A percentile compares a stretch with the other conserved stretches of the same genome.
Evolutionary conservation across 2,888 invertebrate genomes (phyloP).

Genomic region (Eupsilia transversa): DNA sequence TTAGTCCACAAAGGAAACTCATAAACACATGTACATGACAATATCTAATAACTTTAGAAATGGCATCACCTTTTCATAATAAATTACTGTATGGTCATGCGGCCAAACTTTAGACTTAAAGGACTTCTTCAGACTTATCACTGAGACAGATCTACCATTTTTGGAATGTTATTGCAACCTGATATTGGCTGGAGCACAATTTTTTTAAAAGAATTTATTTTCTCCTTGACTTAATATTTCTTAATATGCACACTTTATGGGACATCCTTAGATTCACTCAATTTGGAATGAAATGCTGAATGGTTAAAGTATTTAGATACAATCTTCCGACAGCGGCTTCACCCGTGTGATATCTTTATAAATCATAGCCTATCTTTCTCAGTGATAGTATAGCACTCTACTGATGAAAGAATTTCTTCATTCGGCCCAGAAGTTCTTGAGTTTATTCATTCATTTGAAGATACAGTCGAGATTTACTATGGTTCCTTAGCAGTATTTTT

Average conservation of each 20-base stretch:
- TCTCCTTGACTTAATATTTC: background rate
- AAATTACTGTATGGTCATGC: conserved; percentile 29
- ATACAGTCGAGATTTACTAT: too few relatives aligned
- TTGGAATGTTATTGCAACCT: background rate
- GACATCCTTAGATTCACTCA: background rate
- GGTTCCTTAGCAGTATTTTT: background rate
- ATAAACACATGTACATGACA: conserved; percentile 43
- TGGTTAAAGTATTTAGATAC: background rate
- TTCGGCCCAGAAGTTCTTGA: too few relatives aligned
- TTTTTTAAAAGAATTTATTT: background rate
- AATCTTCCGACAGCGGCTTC: too few relatives aligned
- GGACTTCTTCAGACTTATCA: background rate
- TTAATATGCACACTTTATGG: background rate
- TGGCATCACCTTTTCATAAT: conserved; percentile 35
- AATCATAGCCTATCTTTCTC: too few relatives aligned
- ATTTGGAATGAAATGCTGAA: background rate
- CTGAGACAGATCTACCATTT: background rate
- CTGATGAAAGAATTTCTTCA: too few relatives aligned
- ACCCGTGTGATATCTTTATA: too few relatives aligned
- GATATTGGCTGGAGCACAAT: background rate
- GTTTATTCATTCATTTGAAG: too few relatives aligned
- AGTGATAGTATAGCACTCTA: too few relatives aligned
- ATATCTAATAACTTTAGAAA: conserved; percentile 45
- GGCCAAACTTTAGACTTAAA: background rate
- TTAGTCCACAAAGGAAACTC: conserved; percentile 49